Evolutionary conservation across 2,113 vertebrate species (phyloP).

Genomic region (Pao palembangensis): DNA sequence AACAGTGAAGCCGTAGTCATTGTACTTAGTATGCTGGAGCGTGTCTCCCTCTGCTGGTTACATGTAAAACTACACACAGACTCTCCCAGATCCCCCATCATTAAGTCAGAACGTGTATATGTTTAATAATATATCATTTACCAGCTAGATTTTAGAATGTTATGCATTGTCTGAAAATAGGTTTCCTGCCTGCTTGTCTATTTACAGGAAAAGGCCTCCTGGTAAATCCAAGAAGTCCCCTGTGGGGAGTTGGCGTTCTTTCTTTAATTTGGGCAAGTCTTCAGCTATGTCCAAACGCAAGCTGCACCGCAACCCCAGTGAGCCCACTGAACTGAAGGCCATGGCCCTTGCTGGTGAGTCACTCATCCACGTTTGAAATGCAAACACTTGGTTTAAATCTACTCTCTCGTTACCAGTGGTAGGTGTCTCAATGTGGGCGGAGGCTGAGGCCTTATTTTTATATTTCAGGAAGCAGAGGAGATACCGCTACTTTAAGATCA

Average conservation of each 20-base stretch:
- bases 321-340: slow-evolving; percentile 91
- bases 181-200: neutral
- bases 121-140: neutral
- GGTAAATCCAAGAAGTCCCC: slow-evolving; percentile 95
- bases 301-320: slow-evolving; percentile 94
- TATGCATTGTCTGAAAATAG: neutral
- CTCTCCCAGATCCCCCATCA: neutral
- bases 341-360: slow-evolving; percentile 87
- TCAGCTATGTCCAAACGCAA: slow-evolving; percentile 90
- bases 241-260: slow-evolving; percentile 96
- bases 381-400: neutral
- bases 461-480: slow-evolving; percentile 85
- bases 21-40: neutral
- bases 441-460: neutral
- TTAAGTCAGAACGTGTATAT: neutral
- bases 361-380: neutral
- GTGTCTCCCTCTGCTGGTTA: slow-evolving; percentile 38
- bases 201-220: slow-evolving; percentile 84
- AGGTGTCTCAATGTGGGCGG: neutral
- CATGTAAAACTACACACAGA: neutral
- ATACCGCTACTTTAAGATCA: slow-evolving; percentile 88
- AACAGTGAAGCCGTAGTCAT: too few species aligned
- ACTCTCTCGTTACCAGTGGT: neutral
- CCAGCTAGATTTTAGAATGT: neutral
- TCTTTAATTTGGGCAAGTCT: slow-evolving; percentile 95